phyloP scores from a whole-genome alignment of 2,797 vertebrate species.

The Microctenopoma steveboyesi region DNA sequence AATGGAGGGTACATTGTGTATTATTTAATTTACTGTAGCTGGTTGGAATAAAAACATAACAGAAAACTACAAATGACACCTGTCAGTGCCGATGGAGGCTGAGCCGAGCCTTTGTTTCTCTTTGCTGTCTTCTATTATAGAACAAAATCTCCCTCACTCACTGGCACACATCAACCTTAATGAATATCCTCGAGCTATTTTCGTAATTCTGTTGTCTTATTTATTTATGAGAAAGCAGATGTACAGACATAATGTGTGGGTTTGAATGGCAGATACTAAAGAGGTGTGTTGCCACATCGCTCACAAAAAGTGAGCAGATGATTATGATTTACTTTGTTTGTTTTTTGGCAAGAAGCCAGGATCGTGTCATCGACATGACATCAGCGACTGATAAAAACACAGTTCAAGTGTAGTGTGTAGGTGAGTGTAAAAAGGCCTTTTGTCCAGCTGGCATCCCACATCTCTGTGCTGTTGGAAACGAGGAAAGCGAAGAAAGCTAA shows the following conservation, averaged over 20 bases:
- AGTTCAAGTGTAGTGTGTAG: background rate
- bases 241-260: constrained; percentile 14
- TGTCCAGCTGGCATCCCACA: background rate
- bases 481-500: background rate
- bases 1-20: constrained; percentile 9
- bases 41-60: background rate
- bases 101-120: constrained; percentile 26
- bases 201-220: constrained; percentile 54
- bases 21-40: constrained; percentile 23
- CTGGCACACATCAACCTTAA: constrained; percentile 26
- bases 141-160: background rate
- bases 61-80: constrained; percentile 25
- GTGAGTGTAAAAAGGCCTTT: background rate
- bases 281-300: background rate
- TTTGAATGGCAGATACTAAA: constrained; percentile 36
- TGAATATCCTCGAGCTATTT: constrained; percentile 50
- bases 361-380: background rate
- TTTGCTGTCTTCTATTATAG: constrained; percentile 25
- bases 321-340: background rate
- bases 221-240: constrained; percentile 39
- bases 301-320: background rate
- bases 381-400: background rate
- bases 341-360: constrained; percentile 15
- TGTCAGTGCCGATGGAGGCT: constrained; percentile 27
- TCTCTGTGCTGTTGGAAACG: background rate